A percentile compares a stretch with the other conserved stretches of the same genome.
phyloP scores from a whole-genome alignment of 2,113 vertebrate species.

The Elanus axillaris region DNA sequence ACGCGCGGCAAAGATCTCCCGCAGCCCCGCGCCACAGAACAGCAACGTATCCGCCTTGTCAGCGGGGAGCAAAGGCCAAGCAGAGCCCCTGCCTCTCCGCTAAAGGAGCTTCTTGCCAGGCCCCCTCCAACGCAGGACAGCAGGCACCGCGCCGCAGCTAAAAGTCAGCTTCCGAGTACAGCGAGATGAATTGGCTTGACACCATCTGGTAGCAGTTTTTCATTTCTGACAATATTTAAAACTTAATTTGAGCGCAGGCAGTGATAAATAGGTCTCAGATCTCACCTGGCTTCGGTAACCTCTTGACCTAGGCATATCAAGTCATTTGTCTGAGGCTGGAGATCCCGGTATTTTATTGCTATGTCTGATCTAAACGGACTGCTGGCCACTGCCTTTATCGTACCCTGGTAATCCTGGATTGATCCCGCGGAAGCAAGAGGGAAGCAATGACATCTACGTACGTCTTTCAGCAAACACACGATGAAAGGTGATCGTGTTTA shows the following conservation, averaged over 20 bases:
- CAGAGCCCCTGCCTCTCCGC: neutral
- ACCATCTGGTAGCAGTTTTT: slow-evolving; percentile 78
- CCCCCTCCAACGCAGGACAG: neutral
- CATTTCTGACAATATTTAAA: slow-evolving; percentile 80
- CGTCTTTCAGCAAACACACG: neutral
- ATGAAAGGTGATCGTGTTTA: slow-evolving; percentile 12
- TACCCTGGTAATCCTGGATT: neutral
- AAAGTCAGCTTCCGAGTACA: slow-evolving; percentile 40
- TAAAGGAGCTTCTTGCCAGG: neutral
- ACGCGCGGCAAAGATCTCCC: neutral
- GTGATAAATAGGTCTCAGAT: slow-evolving; percentile 77
- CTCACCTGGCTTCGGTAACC: slow-evolving; percentile 76
- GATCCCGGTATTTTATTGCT: slow-evolving; percentile 57
- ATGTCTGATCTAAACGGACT: slow-evolving; percentile 58
- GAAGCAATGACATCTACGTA: neutral
- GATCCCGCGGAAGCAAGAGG: neutral
- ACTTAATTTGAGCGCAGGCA: slow-evolving; percentile 76
- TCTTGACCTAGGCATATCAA: slow-evolving; percentile 71
- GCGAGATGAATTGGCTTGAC: slow-evolving; percentile 57
- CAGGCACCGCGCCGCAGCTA: neutral
- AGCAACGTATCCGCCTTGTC: neutral
- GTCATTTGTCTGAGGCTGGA: slow-evolving; percentile 73
- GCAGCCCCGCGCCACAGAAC: rapidly evolving
- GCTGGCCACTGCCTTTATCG: neutral
- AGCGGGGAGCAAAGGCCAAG: neutral